These are phyloP conservation scores for Gryllus longicercus DNA, from an alignment of 2,888 invertebrate species.

Conservation along the genomic window DNA sequence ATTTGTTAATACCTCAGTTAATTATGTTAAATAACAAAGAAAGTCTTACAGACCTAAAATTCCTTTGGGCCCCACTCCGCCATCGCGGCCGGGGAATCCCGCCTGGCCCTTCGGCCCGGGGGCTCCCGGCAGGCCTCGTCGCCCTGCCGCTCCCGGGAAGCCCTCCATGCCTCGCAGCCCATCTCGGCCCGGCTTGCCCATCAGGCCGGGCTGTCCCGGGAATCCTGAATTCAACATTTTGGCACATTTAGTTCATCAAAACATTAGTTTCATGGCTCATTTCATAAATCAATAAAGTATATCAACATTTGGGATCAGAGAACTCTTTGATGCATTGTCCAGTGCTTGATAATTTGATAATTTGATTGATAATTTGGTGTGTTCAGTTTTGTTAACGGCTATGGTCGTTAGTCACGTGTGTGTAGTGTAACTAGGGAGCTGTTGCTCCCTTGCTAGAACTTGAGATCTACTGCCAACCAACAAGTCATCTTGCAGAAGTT, in stretches of 20 bases:
- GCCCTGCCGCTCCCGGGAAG: constrained; percentile 44
- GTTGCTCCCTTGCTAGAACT: too few species aligned
- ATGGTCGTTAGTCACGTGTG: too few species aligned
- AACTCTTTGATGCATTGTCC: too few species aligned
- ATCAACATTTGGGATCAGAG: too few species aligned
- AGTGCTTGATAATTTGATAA: too few species aligned
- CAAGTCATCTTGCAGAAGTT: too few species aligned
- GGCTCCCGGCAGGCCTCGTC: constrained; percentile 42
- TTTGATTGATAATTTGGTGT: too few species aligned
- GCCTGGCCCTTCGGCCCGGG: constrained; percentile 37
- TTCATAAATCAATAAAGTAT: neutral
- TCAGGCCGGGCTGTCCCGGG: constrained; percentile 39
- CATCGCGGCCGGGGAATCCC: constrained; percentile 38
- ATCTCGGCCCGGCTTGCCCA: constrained; percentile 42
- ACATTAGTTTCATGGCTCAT: neutral
- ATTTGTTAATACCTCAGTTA: too few species aligned
- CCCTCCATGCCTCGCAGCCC: constrained; percentile 41
- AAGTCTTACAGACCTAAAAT: constrained; percentile 43
- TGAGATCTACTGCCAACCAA: too few species aligned
- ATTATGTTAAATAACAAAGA: neutral
- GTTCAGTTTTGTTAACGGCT: too few species aligned
- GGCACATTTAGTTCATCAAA: neutral
- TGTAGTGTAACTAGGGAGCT: too few species aligned
- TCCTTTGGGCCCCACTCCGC: constrained; percentile 38
- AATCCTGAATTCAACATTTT: constrained; percentile 34